Evolutionary conservation across 2,797 vertebrate genomes (phyloP), one percentile per base, ranked within the genome.

Genomic region (Pangasius sanitwongsei): DNA sequence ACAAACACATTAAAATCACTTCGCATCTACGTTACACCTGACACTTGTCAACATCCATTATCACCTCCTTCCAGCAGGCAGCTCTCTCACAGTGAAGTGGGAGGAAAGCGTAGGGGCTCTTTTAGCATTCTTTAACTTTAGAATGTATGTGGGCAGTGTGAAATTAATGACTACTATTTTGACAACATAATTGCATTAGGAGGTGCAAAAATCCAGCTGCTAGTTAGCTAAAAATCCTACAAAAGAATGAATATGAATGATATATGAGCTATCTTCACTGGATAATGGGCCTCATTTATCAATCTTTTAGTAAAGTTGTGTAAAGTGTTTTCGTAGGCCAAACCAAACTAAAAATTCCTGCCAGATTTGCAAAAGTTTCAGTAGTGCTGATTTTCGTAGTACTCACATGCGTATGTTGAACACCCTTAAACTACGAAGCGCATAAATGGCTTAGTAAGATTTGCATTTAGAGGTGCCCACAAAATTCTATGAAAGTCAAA

Each of bases 41-140:
- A 74, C 81, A 74, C 59, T 74, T 34, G 55, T 88, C 87, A 77
- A 53, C 70, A 84, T 83, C 44, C 55, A 88, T 85, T 84, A 88
- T 88, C 70, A 59, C 87, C 78, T 83, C 37, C 25, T 87, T 59
- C 65, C 34, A 34, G 37, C 87, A 44, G 65, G 23, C 48, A 55
- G 86, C 77, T 87, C 86, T 69, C 50, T 55, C 44, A 25, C 34
- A 37, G 61, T 53, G 23, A 55, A 80, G 86, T 86, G 53, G 69
- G 67, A 59, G 69, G 37, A 86, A 86, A 86, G 69, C 41, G 34
- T 86, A 84, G 82, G 25, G 41, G 41, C 28, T 50, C 82, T 50
- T 84, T 31, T 28, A 84, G 82, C 44, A 12, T 85, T 85, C 63
- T 69, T 85, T 85, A 70, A 69, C 65, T 53, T 85, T 53, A 4